Evolutionary conservation across 2,113 vertebrate genomes (phyloP), one percentile per base, ranked within the genome.

Genomic region (Cyphomyrus plagiostoma): DNA sequence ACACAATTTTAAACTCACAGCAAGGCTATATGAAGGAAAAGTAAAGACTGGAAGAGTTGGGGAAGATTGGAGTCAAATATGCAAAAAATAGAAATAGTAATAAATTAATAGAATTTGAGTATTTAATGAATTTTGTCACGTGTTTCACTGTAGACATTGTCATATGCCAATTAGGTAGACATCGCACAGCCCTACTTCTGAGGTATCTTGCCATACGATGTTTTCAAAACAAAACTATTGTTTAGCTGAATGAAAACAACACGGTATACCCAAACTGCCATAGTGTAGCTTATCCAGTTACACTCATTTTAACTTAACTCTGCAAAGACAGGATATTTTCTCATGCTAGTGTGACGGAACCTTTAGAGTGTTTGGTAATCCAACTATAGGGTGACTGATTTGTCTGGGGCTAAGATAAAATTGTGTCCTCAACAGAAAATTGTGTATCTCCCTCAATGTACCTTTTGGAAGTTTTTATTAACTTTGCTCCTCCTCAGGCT

Each of bases 401-500:
- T 74, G 66, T 35, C 13, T 13, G 66, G 3, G 11, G 11, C 66
- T 11, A 70, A 70, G 23, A 26, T n/a, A 70, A 70, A 70, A 70
- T 70, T 70, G 62, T 30, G 10, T 70, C 1, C n/a, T 70, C 26
- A 39, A 66, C 1, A 70, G n/a, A 70, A 70, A 42, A 42, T 77
- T 77, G 17, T 42, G 35, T 77, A 2, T 46, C 39, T 84, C 23
- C 35, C 39, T 84, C 21, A 45, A 23, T 84, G 45, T 23, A 13
- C 11, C 15, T 4, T 50, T 46, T 50, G 85, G 52, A 88, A 46
- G 35, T 6, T n/a, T 6, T 77, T 80, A 85, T 21, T 89, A 86
- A 85, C 30, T 58, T 62, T 92, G 19, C 82, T 13, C 92, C 91
- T 87, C 85, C 26, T 26, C 93, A 99, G 98, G 97, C 96, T 46